Percentiles rank a stretch among this genome's conserved stretches.
Conservation (phyloP, 2,113 vertebrate species). For the Bombycilla garrulus region DNA sequence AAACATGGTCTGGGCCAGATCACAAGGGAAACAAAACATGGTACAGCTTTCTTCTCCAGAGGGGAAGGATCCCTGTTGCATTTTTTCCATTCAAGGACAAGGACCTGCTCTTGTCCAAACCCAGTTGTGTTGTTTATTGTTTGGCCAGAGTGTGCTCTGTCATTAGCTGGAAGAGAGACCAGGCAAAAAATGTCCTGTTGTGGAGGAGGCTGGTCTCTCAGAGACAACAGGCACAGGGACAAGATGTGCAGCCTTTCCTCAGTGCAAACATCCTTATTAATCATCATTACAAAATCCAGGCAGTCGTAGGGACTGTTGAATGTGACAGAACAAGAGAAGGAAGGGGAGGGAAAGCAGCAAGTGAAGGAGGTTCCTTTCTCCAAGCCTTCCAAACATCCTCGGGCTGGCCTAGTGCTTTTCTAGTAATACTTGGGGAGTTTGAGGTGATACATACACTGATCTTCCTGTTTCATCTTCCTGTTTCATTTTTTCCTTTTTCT, state of each 20-base stretch:
- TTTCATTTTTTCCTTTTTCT: not conserved
- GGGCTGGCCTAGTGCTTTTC: not conserved
- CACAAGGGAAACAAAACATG: not conserved
- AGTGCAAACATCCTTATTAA: not conserved
- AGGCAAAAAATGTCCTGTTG: not conserved
- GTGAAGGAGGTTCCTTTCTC: not conserved
- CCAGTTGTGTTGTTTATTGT: not conserved
- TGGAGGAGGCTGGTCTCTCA: not conserved
- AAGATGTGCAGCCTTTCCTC: not conserved
- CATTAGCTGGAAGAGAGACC: not conserved
- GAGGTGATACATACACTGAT: not conserved
- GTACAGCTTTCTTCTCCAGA: not conserved
- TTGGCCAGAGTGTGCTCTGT: not conserved
- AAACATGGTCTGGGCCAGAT: not conserved
- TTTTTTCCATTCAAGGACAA: not conserved
- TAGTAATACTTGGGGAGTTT: not conserved
- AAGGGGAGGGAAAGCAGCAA: not conserved
- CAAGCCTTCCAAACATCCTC: not conserved
- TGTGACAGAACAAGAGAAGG: not conserved
- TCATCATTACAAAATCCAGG: not conserved
- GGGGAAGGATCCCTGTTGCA: not conserved
- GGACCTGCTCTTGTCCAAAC: not conserved
- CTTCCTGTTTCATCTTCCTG: not conserved
- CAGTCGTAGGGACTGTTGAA: accelerated
- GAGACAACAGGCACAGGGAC: not conserved